Evolutionary conservation across 2,113 vertebrate species (phyloP), one percentile per base, ranked within the genome.

Genomic region (Zonotrichia leucophrys): DNA sequence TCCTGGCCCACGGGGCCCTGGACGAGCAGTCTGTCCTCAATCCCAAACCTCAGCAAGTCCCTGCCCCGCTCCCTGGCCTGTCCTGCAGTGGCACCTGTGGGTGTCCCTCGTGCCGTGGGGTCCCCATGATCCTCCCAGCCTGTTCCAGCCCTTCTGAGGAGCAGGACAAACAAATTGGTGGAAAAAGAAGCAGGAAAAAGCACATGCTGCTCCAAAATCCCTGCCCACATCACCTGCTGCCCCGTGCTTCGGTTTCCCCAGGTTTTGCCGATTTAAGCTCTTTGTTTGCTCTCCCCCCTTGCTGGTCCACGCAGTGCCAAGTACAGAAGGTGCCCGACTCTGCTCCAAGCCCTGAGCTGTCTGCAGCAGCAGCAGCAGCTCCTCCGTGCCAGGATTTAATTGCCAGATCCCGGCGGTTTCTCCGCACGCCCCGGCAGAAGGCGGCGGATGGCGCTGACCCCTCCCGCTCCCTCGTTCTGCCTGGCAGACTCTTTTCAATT

Each of bases 401-500:
- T 81, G 85, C 87, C 85, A 56, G 79, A 52, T 52, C 84, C 64
- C 64, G 10, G 62, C 52, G 64, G 68, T 64, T 59, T 47, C 75
- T 46, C 46, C 28, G 35, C 59, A 10, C 23, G 7, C 16, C 89
- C 91, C 15, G 18, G 67, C 87, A 79, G 84, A 39, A 81, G 77
- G 46, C 68, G 21, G 81, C 7, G 9, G 50, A 2, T 0, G 2
- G 81, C 30, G 30, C 75, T 90, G 94, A 94, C 96, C 95, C 76
- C 87, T 88, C 96, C 67, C 11, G 2, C 9, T 17, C 13, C 11
- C 86, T n/a, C 15, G 18, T 58, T 81, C 92, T 83, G 83, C 94
- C 82, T 83, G 90, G 46, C 90, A 83, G 90, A 4, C 39, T 88
- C 88, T 81, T 74, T 47, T 83, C 94, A 80, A 81, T 95, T 94